Evolutionary conservation across 2,888 invertebrate genomes (phyloP).

Genomic region (Mesopsocus fuscifrons): DNA sequence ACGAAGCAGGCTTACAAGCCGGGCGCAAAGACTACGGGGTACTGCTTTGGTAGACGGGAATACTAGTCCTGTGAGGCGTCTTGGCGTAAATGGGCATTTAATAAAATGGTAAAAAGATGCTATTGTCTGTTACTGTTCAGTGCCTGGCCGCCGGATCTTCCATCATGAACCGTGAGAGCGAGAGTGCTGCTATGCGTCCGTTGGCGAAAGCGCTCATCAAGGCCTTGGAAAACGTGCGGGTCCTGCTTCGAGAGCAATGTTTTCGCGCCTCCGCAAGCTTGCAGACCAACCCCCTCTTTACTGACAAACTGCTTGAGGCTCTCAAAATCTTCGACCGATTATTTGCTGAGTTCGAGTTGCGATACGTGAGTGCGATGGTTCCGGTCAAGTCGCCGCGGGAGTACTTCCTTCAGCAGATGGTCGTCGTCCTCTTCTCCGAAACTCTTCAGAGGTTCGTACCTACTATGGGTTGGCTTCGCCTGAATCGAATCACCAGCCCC

Average conservation of each 20-base stretch:
- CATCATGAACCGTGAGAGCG: slow-evolving; percentile 91
- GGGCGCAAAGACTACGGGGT: too few relatives aligned
- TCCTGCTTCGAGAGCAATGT: slow-evolving; percentile 74
- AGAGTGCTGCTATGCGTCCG: slow-evolving; percentile 91
- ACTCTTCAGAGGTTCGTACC: slow-evolving; percentile 48
- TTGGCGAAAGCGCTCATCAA: slow-evolving; percentile 92
- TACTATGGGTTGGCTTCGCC: too few relatives aligned
- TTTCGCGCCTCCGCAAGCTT: slow-evolving; percentile 34
- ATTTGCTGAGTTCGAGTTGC: slow-evolving; percentile 94
- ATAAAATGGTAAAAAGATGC: too few relatives aligned
- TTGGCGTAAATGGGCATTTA: too few relatives aligned
- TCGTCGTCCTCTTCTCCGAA: slow-evolving; percentile 94
- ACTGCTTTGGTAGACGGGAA: too few relatives aligned
- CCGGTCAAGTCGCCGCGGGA: slow-evolving; percentile 93
- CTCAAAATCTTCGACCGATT: slow-evolving; percentile 64
- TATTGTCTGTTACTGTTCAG: slow-evolving; percentile 25
- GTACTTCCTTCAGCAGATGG: slow-evolving; percentile 90
- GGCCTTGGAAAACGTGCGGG: slow-evolving; percentile 81
- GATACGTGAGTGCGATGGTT: slow-evolving; percentile 98
- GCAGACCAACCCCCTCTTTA: slow-evolving; percentile 21
- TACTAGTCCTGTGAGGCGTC: too few relatives aligned
- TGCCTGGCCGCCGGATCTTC: slow-evolving; percentile 96
- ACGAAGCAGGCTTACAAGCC: too few relatives aligned
- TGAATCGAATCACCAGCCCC: too few relatives aligned
- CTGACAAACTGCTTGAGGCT: slow-evolving; percentile 19